phyloP scores from a whole-genome alignment of 2,797 vertebrate species.

The Peromyscus aztecus region DNA sequence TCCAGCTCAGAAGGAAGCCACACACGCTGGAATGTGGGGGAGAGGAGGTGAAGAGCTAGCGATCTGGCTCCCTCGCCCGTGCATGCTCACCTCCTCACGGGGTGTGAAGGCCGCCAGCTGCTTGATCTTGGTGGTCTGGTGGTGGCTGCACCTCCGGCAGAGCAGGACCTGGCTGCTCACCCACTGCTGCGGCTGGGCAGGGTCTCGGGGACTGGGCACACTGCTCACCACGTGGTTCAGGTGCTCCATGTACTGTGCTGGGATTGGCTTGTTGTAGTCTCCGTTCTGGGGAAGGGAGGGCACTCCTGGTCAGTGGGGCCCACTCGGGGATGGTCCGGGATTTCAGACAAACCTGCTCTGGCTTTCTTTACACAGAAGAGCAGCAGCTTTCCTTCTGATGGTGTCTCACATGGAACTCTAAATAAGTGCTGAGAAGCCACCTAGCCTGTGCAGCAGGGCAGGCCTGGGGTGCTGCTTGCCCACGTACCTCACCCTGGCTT shows the following conservation, averaged over 20 bases:
- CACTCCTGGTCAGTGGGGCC: fast-evolving
- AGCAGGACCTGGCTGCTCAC: conserved; percentile 97
- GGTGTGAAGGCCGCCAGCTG: conserved; percentile 96
- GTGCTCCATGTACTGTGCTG: conserved; percentile 97
- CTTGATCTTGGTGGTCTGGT: conserved; percentile 96
- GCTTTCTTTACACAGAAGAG: neutral
- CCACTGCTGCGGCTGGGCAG: conserved; percentile 92
- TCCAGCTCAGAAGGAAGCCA: fast-evolving
- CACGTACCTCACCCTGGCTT: neutral
- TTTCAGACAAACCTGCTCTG: neutral
- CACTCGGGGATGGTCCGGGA: fast-evolving
- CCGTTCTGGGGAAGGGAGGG: conserved; percentile 91
- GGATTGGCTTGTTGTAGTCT: conserved; percentile 99
- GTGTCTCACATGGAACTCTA: fast-evolving
- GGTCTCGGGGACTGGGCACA: conserved; percentile 84
- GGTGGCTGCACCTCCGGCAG: conserved; percentile 96
- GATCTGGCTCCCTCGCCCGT: neutral
- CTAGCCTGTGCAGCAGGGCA: neutral
- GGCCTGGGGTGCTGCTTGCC: neutral
- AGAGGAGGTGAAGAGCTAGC: fast-evolving
- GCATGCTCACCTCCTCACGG: conserved; percentile 92
- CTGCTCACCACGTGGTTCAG: conserved; percentile 96
- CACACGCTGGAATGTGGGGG: fast-evolving
- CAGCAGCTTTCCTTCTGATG: neutral
- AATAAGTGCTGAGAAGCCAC: neutral